phyloP scores from a whole-genome alignment of 2,797 vertebrate species.

The Cheirogaleus major region DNA sequence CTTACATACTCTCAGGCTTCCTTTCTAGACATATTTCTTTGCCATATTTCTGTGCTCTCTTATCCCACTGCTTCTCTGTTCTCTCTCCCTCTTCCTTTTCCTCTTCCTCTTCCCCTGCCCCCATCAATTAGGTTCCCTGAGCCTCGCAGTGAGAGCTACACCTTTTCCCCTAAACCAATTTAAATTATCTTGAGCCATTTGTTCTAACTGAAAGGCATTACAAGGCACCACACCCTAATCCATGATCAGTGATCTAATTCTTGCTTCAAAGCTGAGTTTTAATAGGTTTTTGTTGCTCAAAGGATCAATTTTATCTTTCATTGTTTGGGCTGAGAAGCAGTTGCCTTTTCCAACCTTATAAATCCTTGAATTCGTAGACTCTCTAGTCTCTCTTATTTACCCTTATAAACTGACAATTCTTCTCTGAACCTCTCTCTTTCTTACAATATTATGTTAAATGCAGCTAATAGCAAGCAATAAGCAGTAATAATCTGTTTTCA shows the following conservation, averaged over 20 bases:
- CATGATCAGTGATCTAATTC: not conserved
- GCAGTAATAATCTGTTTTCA: not conserved
- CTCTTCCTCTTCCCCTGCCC: not conserved
- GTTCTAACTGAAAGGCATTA: not conserved
- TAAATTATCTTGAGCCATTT: not conserved
- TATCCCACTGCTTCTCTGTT: not conserved
- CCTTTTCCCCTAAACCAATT: not conserved
- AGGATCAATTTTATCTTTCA: not conserved
- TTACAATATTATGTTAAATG: not conserved
- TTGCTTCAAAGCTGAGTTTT: not conserved
- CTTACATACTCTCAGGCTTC: not conserved
- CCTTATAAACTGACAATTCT: not conserved
- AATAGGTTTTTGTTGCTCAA: not conserved
- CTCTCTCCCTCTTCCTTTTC: not conserved
- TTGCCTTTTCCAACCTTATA: not conserved
- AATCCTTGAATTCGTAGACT: not conserved
- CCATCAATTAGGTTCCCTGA: not conserved
- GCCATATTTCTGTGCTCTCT: not conserved
- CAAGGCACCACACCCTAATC: not conserved
- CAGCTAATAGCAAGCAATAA: not conserved
- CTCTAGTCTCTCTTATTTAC: not conserved
- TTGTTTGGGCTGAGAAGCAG: not conserved
- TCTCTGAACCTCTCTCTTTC: not conserved
- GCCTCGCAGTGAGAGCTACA: not conserved
- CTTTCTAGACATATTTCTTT: not conserved